Percentiles rank a stretch among this genome's conserved stretches.
Evolutionary conservation across 2,797 vertebrate genomes (phyloP).

Genomic region (Mus minutoides): DNA sequence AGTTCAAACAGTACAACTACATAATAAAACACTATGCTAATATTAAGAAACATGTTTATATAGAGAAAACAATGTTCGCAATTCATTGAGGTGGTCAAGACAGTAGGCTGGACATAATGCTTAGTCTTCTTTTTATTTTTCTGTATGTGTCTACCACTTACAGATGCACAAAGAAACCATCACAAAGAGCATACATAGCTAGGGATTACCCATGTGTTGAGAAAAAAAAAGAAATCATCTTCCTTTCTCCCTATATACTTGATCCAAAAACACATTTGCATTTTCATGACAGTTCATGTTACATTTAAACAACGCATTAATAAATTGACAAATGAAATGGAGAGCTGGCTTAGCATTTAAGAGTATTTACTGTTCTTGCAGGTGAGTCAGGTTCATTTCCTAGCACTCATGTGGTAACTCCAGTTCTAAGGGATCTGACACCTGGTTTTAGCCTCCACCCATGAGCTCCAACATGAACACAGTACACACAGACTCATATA

Average conservation of each 20-base stretch:
- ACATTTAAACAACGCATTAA: constrained; percentile 25
- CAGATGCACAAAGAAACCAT: not conserved
- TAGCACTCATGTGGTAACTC: not conserved
- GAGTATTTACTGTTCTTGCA: not conserved
- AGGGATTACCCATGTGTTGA: not conserved
- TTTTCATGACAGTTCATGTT: constrained; percentile 11
- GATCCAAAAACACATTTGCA: constrained; percentile 33
- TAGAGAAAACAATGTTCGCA: not conserved
- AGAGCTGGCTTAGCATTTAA: not conserved
- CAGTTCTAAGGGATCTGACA: not conserved
- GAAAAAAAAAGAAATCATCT: not conserved
- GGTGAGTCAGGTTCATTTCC: not conserved
- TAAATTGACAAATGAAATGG: not conserved
- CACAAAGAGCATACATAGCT: not conserved
- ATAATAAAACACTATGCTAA: constrained; percentile 31
- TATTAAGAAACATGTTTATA: not conserved
- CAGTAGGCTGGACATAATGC: not conserved
- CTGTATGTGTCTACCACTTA: not conserved
- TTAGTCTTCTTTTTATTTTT: not conserved
- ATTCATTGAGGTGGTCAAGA: constrained; percentile 15
- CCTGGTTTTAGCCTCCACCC: not conserved
- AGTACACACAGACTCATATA: not conserved
- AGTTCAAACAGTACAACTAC: not conserved
- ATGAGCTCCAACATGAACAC: not conserved
- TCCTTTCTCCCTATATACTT: constrained; percentile 21